Evolutionary conservation across 2,113 vertebrate genomes (phyloP).

Genomic region (Butorides virescens): DNA sequence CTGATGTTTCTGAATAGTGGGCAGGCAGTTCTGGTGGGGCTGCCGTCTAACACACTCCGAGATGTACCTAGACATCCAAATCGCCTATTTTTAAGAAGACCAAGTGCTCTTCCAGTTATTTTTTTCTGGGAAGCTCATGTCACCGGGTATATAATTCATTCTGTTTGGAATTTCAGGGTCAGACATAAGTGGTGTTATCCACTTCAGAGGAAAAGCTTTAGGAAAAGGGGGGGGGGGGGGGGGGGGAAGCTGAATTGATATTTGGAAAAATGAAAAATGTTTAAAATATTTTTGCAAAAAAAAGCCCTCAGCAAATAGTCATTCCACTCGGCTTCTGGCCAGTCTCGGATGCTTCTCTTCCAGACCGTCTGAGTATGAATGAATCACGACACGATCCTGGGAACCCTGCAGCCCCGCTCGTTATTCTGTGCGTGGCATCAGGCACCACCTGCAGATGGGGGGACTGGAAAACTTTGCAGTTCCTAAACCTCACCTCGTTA

Average conservation of each 20-base stretch:
- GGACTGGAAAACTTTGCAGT: neutral
- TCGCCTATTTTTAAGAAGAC: constrained; percentile 46
- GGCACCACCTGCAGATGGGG: constrained; percentile 8
- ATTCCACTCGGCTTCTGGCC: constrained; percentile 45
- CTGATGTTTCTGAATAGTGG: neutral
- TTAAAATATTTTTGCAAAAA: constrained; percentile 55
- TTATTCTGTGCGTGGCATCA: constrained; percentile 28
- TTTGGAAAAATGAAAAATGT: constrained; percentile 76
- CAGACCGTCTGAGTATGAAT: constrained; percentile 51
- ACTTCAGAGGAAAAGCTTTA: constrained; percentile 53
- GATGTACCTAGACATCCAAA: constrained; percentile 47
- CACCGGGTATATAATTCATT: constrained; percentile 47
- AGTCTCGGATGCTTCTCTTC: constrained; percentile 36
- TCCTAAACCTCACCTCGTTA: neutral
- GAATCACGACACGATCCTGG: neutral
- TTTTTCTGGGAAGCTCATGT: constrained; percentile 71
- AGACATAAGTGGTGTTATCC: constrained; percentile 67
- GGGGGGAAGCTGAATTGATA: constrained; percentile 51
- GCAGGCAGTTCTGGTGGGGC: constrained; percentile 12
- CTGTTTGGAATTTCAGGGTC: constrained; percentile 69
- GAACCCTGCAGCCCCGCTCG: constrained; percentile 7
- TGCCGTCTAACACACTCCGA: neutral
- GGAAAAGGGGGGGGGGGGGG: neutral
- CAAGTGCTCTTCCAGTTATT: constrained; percentile 58
- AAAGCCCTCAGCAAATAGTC: neutral